Evolutionary conservation across 1,140 invertebrate genomes (phyloP).

Genomic region (Zophobas morio): DNA sequence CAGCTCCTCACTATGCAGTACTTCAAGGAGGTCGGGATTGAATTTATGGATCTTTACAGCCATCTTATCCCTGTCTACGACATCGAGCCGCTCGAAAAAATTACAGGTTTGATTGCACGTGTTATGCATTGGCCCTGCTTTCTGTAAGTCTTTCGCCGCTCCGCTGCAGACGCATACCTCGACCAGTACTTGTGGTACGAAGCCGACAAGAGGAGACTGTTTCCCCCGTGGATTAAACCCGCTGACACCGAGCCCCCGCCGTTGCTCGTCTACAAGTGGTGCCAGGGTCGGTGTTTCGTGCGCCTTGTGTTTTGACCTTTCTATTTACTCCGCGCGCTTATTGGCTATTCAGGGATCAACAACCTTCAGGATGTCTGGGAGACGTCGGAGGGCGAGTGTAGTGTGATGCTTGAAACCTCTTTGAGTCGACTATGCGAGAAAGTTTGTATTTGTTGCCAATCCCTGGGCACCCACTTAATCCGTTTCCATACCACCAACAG

Average conservation of each 20-base stretch:
- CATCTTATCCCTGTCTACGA: conserved; percentile 99
- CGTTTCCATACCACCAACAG: too few relatives aligned
- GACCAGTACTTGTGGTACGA: conserved; percentile 99
- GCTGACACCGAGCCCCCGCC: conserved; percentile 99
- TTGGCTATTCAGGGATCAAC: conserved; percentile 97
- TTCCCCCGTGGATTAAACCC: conserved; percentile 99
- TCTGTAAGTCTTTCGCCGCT: too few relatives aligned
- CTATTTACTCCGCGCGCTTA: too few relatives aligned
- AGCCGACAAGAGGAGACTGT: conserved; percentile 96
- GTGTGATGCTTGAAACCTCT: conserved; percentile 95
- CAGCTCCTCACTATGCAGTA: conserved; percentile 98
- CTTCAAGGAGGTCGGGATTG: conserved; percentile 99
- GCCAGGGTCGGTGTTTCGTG: too few relatives aligned
- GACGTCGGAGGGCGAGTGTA: conserved; percentile 97
- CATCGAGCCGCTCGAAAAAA: conserved; percentile 99
- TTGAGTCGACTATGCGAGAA: conserved; percentile 99
- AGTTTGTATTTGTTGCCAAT: too few relatives aligned
- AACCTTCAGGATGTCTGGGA: conserved; percentile 99
- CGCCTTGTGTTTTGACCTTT: too few relatives aligned
- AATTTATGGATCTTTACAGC: conserved; percentile 99
- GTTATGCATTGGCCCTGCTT: too few relatives aligned
- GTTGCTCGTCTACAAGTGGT: conserved; percentile 99
- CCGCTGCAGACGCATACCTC: conserved; percentile 98
- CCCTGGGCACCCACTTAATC: too few relatives aligned
- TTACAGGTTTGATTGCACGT: too few relatives aligned